These are phyloP conservation scores for Regulus satrapa DNA, from an alignment of 2,113 vertebrate genomes.

Conservation along the genomic window DNA sequence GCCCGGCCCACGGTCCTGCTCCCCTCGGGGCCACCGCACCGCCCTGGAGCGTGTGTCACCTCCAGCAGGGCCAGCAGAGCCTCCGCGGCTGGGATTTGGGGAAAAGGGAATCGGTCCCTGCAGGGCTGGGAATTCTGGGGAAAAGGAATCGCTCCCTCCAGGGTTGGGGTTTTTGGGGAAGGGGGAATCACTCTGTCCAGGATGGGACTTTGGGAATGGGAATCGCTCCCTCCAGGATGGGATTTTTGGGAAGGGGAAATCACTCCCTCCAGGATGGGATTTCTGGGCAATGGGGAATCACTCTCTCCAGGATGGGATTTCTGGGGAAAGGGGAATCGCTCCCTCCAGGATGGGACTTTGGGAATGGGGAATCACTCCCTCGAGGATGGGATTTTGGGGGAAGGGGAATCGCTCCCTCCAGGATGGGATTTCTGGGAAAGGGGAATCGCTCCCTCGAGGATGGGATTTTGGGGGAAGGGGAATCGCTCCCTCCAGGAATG, in stretches of 20 bases:
- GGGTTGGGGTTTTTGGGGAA: too few species aligned
- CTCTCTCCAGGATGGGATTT: background rate
- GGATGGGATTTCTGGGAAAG: background rate
- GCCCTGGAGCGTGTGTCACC: background rate
- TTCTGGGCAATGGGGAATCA: background rate
- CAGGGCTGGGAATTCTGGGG: too few species aligned
- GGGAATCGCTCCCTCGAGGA: rapidly evolving
- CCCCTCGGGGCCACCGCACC: background rate
- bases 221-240: rapidly evolving
- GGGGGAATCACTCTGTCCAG: too few species aligned
- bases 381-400: background rate
- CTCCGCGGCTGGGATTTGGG: rapidly evolving
- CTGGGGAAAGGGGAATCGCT: background rate
- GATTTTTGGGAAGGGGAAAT: background rate
- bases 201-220: too few species aligned
- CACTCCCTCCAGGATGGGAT: rapidly evolving
- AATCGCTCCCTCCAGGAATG: rapidly evolving
- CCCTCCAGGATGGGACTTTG: background rate
- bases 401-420: rapidly evolving
- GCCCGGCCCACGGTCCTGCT: background rate
- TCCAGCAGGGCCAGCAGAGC: background rate
- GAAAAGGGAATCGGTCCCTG: too few species aligned
- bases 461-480: background rate
- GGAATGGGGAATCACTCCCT: rapidly evolving
- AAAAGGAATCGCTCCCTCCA: too few species aligned